Evolutionary conservation across 92 coral and sea anemone genomes (phyloP), one percentile per base, ranked within the genome.

Genomic region (Paragorgia papillata): DNA sequence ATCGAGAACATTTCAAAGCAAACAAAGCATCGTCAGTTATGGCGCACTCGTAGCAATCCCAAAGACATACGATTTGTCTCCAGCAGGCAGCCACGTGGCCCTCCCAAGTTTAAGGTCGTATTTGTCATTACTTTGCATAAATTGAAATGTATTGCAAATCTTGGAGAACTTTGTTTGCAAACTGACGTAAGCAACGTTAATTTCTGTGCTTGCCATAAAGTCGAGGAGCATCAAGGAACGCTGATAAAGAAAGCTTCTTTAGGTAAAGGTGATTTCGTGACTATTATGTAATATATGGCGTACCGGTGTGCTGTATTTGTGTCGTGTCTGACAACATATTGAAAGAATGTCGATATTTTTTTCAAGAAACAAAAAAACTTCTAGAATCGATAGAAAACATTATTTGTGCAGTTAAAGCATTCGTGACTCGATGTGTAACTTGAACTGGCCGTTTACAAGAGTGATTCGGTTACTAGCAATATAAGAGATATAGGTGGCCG

Each of bases 91-190:
- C 21, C 75, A 2, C 76, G 66, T 27, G 88, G 78, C 17, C 75
- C 85, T 20, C 97, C 97, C 24, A 79, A 84, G 48, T 64, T 84
- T 62, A 85, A 85, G 29, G 73, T 95, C 50, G 82, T 87, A 41
- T 96, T 96, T 29, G 89, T 95, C 60, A 86, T 95, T 24, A 87
- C 90, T 8, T 75, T 95, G 48, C 95, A 91, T 0, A 75, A 89
- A 60, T 84, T 87, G 9, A 91, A 91, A 25, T 86, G 92, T 64
- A 78, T 95, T 62, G 96, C 99, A 60, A 87, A 89, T 40, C 86
- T 95, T 51, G 99, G 99, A 6, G 96, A 88, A 64, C 97, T 95
- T 39, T 64, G 86, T 19, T 86, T 91, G 22, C 97, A 95, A 79
- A 91, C 95, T 33, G 97, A 95, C 33, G 75, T 95, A 40, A 87